Conservation (phyloP, 2,797 vertebrate genomes). For the Threskiornis aethiopicus region DNA sequence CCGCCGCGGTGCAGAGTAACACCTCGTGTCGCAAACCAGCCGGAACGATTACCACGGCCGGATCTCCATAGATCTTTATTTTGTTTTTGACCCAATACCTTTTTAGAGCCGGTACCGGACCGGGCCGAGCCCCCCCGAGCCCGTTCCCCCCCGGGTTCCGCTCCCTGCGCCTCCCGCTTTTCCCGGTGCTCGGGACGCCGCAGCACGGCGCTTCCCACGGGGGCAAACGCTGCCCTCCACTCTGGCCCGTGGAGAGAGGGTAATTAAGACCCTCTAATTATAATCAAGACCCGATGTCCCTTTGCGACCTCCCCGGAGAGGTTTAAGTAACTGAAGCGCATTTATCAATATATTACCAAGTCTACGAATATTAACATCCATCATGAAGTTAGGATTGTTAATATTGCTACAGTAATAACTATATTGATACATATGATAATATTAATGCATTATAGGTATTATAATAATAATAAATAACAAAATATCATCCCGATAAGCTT, state of each 20-base stretch:
- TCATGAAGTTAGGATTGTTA: too few relatives aligned
- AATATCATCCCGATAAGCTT: fast-evolving
- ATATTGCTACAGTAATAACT: neutral
- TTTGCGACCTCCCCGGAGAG: neutral
- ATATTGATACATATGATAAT: neutral
- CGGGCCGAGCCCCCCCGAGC: neutral
- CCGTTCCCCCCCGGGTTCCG: neutral
- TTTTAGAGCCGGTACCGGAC: fast-evolving
- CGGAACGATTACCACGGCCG: fast-evolving
- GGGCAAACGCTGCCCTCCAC: neutral
- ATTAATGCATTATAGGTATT: fast-evolving
- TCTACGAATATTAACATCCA: fast-evolving
- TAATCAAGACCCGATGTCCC: neutral
- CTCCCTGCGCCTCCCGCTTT: neutral
- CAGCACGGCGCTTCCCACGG: neutral
- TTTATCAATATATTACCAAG: neutral
- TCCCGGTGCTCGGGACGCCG: neutral
- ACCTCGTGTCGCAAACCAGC: neutral
- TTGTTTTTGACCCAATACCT: neutral
- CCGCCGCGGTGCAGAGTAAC: neutral
- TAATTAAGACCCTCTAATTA: neutral
- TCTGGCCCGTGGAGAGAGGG: fast-evolving
- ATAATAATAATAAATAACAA: neutral
- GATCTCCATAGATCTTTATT: fast-evolving
- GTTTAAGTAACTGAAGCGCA: neutral